These are phyloP conservation scores for Drosophila mettleri DNA, from an alignment of 2,888 invertebrate species.

Conservation along the genomic window DNA sequence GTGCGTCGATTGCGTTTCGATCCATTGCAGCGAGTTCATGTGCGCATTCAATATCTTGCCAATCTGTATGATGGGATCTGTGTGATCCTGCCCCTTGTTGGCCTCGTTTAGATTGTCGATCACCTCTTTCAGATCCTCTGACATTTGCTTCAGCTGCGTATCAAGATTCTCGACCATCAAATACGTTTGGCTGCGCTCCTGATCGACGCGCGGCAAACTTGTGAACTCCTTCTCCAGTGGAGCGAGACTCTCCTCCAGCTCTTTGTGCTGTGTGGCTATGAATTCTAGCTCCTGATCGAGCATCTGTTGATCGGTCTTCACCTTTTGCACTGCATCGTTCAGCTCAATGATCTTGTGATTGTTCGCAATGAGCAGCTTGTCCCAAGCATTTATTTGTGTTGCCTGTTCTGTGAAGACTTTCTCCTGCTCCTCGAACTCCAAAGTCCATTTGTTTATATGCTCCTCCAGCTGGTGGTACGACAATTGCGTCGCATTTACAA, in stretches of 20 bases:
- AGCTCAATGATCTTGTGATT: constrained; percentile 96
- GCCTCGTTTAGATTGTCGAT: constrained; percentile 97
- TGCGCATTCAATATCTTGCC: constrained; percentile 97
- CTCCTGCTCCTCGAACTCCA: constrained; percentile 96
- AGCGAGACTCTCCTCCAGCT: constrained; percentile 93
- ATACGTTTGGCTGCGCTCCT: constrained; percentile 96
- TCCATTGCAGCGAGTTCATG: constrained; percentile 98
- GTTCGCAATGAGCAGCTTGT: constrained; percentile 94
- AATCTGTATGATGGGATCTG: constrained; percentile 96
- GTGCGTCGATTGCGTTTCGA: constrained; percentile 93
- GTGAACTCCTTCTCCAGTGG: constrained; percentile 93
- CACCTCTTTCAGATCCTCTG: constrained; percentile 96
- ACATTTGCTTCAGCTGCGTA: constrained; percentile 96
- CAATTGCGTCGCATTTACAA: constrained; percentile 86
- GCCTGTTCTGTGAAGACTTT: constrained; percentile 97
- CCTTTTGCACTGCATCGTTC: constrained; percentile 94
- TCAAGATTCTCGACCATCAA: constrained; percentile 95
- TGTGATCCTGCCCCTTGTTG: constrained; percentile 92
- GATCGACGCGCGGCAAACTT: constrained; percentile 90
- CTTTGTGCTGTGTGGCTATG: constrained; percentile 95
- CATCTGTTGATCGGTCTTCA: constrained; percentile 94
- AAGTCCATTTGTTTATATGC: constrained; percentile 96
- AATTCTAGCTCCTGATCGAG: constrained; percentile 97
- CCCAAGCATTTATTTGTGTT: constrained; percentile 98
- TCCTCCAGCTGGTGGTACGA: constrained; percentile 95